Percentiles rank a stretch among this genome's conserved stretches.
Evolutionary conservation across 1,140 invertebrate species (phyloP).

Genomic region (Drosophila repletoides): DNA sequence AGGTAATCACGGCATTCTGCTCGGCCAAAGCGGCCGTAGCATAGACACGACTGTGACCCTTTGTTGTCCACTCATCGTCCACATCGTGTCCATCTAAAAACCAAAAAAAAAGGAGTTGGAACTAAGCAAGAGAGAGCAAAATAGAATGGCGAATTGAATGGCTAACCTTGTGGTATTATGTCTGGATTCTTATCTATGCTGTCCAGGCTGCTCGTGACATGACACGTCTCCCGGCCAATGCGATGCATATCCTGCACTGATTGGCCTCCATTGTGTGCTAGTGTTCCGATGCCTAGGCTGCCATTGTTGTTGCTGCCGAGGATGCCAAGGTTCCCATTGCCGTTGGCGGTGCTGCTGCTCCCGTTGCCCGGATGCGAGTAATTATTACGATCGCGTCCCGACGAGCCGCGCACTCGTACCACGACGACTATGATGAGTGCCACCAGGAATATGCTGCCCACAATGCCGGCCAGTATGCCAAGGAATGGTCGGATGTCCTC

Average conservation of each 20-base stretch:
- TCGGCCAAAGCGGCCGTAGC: conserved; percentile 79
- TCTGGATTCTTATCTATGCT: conserved; percentile 90
- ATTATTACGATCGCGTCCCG: conserved; percentile 86
- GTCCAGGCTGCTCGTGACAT: conserved; percentile 84
- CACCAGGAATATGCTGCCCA: conserved; percentile 88
- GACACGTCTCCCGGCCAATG: conserved; percentile 82
- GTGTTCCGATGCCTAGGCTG: conserved; percentile 55
- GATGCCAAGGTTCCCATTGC: conserved; percentile 61
- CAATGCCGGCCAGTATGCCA: conserved; percentile 88
- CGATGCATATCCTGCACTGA: conserved; percentile 82
- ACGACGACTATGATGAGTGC: conserved; percentile 90
- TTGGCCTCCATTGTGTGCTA: conserved; percentile 70
- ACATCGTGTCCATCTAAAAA: conserved; percentile 73
- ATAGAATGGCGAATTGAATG: background rate
- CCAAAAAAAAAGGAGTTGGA: too few species aligned
- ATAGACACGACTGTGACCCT: conserved; percentile 77
- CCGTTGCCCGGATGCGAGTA: conserved; percentile 84
- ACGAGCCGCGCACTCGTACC: conserved; percentile 85
- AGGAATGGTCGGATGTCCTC: conserved; percentile 88
- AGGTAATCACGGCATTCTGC: conserved; percentile 80
- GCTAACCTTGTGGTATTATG: conserved; percentile 88
- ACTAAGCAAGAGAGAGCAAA: background rate
- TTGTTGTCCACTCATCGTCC: conserved; percentile 80
- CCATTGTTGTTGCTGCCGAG: conserved; percentile 64
- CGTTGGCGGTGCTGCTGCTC: conserved; percentile 35